Conservation (phyloP, 2,113 vertebrate species). For the Emydocephalus ijimae region DNA sequence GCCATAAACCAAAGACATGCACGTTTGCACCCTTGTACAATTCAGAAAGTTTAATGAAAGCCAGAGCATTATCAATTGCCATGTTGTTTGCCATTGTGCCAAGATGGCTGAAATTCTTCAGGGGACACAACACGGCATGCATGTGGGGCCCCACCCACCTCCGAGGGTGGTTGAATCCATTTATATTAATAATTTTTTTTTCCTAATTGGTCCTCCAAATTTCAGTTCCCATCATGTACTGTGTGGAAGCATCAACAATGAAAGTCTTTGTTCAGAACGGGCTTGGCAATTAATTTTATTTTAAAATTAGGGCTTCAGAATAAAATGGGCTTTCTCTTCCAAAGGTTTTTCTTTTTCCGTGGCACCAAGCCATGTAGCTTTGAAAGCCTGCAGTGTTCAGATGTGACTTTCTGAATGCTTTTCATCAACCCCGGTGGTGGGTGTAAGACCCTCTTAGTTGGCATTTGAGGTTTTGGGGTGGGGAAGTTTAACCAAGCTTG, state of each 20-base stretch:
- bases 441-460: slow-evolving; percentile 34
- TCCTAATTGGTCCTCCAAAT: background rate
- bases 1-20: background rate
- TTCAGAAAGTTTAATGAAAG: background rate
- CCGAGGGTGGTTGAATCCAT: background rate
- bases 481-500: background rate
- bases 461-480: background rate
- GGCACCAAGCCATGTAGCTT: background rate
- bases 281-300: slow-evolving; percentile 57
- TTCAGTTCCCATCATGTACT: slow-evolving; percentile 41
- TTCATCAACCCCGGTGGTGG: slow-evolving; percentile 50
- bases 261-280: slow-evolving; percentile 1
- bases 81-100: background rate
- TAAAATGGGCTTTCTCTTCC: slow-evolving; percentile 51
- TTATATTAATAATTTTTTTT: slow-evolving; percentile 2
- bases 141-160: slow-evolving; percentile 9
- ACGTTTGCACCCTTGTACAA: background rate
- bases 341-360: background rate
- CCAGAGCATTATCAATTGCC: background rate
- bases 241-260: slow-evolving; percentile 2
- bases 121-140: background rate
- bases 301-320: slow-evolving; percentile 54
- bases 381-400: slow-evolving; percentile 7
- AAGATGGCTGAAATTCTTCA: slow-evolving; percentile 12
- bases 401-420: background rate